A percentile compares a stretch with the other conserved stretches of the same genome.
These are phyloP conservation scores for Macrocentrus cingulum DNA, from an alignment of 1,140 invertebrate species.

Conservation along the genomic window DNA sequence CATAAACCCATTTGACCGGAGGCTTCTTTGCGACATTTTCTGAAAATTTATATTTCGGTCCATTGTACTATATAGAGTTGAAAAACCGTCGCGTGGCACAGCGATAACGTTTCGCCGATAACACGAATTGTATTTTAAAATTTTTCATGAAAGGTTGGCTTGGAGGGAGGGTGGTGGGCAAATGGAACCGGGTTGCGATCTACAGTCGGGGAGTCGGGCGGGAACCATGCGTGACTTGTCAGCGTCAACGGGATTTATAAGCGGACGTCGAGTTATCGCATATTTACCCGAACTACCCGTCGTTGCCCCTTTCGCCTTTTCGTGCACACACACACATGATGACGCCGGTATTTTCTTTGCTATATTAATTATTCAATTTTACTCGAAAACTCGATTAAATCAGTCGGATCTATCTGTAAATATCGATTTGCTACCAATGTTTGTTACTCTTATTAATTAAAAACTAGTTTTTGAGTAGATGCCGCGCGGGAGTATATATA, in stretches of 20 bases:
- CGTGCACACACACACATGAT: not conserved
- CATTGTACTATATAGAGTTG: too few species aligned
- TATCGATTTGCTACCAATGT: too few species aligned
- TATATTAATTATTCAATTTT: too few species aligned
- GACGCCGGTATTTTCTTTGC: too few species aligned
- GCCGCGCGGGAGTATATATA: too few species aligned
- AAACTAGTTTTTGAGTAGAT: too few species aligned
- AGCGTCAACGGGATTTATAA: constrained; percentile 58
- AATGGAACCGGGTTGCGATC: constrained; percentile 15
- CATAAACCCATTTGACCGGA: too few species aligned
- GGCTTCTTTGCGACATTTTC: too few species aligned
- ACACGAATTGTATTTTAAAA: constrained; percentile 23
- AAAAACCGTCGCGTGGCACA: constrained; percentile 9
- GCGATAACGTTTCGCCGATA: constrained; percentile 20
- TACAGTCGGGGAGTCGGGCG: not conserved
- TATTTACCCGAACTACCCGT: constrained; percentile 48
- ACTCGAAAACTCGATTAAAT: too few species aligned
- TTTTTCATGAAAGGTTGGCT: constrained; percentile 23
- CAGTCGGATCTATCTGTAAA: too few species aligned
- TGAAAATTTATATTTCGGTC: too few species aligned
- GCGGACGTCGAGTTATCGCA: constrained; percentile 58
- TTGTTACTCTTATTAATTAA: too few species aligned
- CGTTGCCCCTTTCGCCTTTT: constrained; percentile 26
- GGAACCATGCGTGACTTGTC: constrained; percentile 54
- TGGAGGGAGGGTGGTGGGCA: constrained; percentile 3